phyloP scores from a whole-genome alignment of 2,113 vertebrate genomes.

The Promerops cafer region DNA sequence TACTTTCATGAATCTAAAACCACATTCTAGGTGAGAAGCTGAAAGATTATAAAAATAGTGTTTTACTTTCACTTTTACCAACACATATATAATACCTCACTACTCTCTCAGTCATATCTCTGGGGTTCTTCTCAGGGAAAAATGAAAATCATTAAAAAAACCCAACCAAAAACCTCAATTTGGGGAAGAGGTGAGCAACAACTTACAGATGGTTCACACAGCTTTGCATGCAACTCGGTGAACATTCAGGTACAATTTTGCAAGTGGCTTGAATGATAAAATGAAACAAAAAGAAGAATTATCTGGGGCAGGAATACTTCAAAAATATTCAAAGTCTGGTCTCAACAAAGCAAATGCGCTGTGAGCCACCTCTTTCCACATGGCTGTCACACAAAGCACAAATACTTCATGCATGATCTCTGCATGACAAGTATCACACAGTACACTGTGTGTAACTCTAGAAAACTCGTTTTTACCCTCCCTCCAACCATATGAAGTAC shows the following conservation, averaged over 20 bases:
- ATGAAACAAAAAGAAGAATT: neutral
- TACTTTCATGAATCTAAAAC: neutral
- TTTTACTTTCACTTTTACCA: neutral
- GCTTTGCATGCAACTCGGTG: neutral
- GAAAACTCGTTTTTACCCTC: neutral
- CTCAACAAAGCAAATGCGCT: neutral
- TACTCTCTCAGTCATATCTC: neutral
- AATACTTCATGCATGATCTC: neutral
- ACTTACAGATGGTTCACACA: neutral
- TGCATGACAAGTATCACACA: neutral
- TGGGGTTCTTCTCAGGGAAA: neutral
- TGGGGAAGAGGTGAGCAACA: neutral
- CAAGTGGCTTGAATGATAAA: neutral
- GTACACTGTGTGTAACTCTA: neutral
- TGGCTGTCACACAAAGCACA: neutral
- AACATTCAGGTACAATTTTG: neutral
- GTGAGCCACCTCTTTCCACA: neutral
- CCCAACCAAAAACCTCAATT: neutral
- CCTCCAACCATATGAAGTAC: neutral
- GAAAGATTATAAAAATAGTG: neutral
- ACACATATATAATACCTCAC: neutral
- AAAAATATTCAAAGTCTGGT: neutral
- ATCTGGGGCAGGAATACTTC: neutral
- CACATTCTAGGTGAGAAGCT: neutral
- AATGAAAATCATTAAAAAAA: neutral